A percentile compares a stretch with the other conserved stretches of the same genome.
phyloP scores from a whole-genome alignment of 2,888 invertebrate species.

The Cephonodes hylas region DNA sequence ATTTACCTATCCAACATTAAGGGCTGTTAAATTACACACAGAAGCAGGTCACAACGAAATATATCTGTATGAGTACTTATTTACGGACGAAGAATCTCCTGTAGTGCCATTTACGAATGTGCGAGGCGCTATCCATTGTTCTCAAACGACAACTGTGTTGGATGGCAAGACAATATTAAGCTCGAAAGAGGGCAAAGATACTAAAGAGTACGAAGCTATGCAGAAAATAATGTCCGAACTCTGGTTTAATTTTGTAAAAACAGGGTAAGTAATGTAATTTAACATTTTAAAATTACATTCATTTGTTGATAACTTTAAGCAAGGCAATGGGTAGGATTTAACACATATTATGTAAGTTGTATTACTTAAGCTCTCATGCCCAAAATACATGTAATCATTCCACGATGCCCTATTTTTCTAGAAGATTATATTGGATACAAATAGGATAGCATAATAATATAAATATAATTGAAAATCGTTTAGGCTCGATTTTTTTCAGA shows the following conservation, averaged over 20 bases:
- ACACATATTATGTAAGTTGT: no score
- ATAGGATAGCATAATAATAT: no score
- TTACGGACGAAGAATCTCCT: conserved; percentile 34
- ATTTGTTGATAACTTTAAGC: no score
- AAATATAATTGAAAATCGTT: no score
- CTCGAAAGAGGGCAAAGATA: neutral
- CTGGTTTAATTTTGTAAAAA: conserved; percentile 47
- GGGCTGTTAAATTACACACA: conserved; percentile 36
- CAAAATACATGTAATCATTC: no score
- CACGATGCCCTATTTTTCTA: no score
- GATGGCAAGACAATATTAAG: conserved; percentile 23
- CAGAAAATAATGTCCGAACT: conserved; percentile 36
- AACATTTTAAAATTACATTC: neutral
- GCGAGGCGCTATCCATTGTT: conserved; percentile 41
- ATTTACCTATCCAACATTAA: conserved; percentile 37
- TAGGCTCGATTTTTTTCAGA: no score
- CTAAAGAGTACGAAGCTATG: conserved; percentile 32
- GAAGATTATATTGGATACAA: no score
- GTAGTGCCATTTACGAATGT: conserved; percentile 34
- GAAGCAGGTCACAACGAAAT: conserved; percentile 45
- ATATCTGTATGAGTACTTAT: conserved; percentile 52
- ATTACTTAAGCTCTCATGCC: no score
- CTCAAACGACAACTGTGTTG: conserved; percentile 35
- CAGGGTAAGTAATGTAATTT: conserved; percentile 41
- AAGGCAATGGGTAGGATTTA: no score